phyloP scores from a whole-genome alignment of 2,888 invertebrate species.

The Amphipoea lucens region DNA sequence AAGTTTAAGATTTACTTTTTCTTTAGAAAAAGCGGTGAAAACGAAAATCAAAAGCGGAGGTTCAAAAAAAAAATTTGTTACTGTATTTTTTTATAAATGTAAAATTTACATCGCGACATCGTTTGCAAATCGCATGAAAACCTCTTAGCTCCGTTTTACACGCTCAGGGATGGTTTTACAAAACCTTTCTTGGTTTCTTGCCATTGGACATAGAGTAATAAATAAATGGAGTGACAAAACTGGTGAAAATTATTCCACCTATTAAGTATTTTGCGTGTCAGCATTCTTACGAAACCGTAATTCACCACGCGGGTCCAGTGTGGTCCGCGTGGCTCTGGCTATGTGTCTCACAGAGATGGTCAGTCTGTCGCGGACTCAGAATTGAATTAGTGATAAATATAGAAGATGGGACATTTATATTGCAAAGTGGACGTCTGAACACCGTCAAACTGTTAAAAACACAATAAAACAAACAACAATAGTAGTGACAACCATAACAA shows the following conservation, averaged over 20 bases:
- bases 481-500: slow-evolving; percentile 54
- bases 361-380: neutral
- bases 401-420: neutral
- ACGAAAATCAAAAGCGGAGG: neutral
- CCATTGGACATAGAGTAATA: too few species aligned
- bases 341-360: too few species aligned
- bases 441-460: neutral
- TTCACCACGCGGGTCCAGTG: neutral
- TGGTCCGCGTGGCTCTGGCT: too few species aligned
- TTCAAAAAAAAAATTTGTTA: neutral
- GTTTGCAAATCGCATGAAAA: neutral
- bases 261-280: too few species aligned
- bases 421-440: neutral
- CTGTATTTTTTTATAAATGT: neutral
- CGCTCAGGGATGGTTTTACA: too few species aligned
- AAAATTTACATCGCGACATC: too few species aligned
- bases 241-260: too few species aligned
- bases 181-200: too few species aligned
- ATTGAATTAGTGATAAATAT: neutral
- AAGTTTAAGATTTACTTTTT: too few species aligned
- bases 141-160: too few species aligned
- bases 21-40: neutral
- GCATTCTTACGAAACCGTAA: too few species aligned
- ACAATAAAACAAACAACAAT: slow-evolving; percentile 58
- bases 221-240: too few species aligned